Conservation (phyloP, 2,888 invertebrate species). For the Tricholauxania praeusta region DNA sequence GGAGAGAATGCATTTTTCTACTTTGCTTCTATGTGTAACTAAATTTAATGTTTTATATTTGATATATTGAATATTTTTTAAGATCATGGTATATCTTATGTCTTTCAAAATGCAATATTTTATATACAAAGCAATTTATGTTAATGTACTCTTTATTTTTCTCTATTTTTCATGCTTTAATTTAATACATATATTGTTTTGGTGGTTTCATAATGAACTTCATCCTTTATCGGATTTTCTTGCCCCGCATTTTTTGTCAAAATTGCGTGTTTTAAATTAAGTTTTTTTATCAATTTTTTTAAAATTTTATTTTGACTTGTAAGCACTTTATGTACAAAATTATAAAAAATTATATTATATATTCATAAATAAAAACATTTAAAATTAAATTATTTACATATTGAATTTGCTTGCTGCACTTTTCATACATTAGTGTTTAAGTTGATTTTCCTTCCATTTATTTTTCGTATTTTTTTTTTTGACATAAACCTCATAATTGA, state of each 20-base stretch:
- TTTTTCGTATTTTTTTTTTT: background rate
- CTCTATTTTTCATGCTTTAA: background rate
- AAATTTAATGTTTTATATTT: too few relatives aligned
- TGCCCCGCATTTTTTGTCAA: background rate
- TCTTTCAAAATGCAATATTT: too few relatives aligned
- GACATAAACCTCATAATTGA: conserved; percentile 1
- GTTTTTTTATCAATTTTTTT: conserved; percentile 12
- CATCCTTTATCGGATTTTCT: background rate
- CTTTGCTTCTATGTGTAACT: too few relatives aligned
- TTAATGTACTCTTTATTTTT: background rate
- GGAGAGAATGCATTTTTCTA: too few relatives aligned
- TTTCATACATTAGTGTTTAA: conserved; percentile 36
- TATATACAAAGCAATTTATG: too few relatives aligned
- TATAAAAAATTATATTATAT: conserved; percentile 1
- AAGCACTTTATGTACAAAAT: conserved; percentile 16
- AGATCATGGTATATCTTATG: too few relatives aligned
- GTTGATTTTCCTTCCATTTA: conserved; percentile 37
- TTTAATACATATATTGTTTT: conserved; percentile 5
- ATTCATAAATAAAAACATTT: conserved; percentile 23
- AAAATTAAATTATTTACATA: conserved; percentile 26
- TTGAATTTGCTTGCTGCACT: conserved; percentile 19
- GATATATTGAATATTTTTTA: too few relatives aligned
- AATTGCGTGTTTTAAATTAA: conserved; percentile 11
- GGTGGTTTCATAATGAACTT: too few relatives aligned
- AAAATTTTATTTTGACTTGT: conserved; percentile 32